Evolutionary conservation across 2,888 invertebrate species (phyloP), one percentile per base, ranked within the genome.

Genomic region (Rhyacophila evoluta): DNA sequence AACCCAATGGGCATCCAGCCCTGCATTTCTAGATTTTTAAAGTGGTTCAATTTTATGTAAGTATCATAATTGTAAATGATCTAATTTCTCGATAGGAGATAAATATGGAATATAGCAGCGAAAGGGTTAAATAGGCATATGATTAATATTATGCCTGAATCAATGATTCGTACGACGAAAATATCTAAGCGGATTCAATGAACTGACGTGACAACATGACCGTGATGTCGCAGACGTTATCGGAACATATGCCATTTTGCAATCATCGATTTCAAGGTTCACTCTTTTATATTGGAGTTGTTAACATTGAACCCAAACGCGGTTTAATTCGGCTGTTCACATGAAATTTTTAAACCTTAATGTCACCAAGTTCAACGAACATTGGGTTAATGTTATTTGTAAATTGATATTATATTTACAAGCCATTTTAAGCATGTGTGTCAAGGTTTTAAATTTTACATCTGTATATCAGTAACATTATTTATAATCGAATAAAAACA

Each of bases 311-410:
- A 55, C 55, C 55, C 55, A 19, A 6, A 6, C 19, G 19, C 55
- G 55, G 55, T 55, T 55, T 55, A 55, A 55, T 55, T 55, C 19
- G 55, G 55, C 10, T 55, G 1, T 55, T 55, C 25, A 55, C 55
- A 55, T 55, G 15, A 55, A 55, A 19, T 25, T 19, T 15, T 55
- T n/a, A n/a, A 55, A 55, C 15, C 15, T 19, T 55, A 55, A 55
- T 55, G 55, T 55, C 55, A 55, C 25, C 55, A 55, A 55, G 55
- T 55, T 55, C 55, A 55, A 19, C 19, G 55, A 19, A 12, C 55
- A 55, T 1, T 8, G 10, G 29, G 29, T 19, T 19, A 19, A 55
- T 19, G 55, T 19, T 25, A 19, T 55, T 55, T 8, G 8, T 5
- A 19, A 55, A 55, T 55, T 55, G 15, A 55, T 55, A 55, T 55